Conservation (phyloP, 2,113 vertebrate species). For the Corythoichthys intestinalis region DNA sequence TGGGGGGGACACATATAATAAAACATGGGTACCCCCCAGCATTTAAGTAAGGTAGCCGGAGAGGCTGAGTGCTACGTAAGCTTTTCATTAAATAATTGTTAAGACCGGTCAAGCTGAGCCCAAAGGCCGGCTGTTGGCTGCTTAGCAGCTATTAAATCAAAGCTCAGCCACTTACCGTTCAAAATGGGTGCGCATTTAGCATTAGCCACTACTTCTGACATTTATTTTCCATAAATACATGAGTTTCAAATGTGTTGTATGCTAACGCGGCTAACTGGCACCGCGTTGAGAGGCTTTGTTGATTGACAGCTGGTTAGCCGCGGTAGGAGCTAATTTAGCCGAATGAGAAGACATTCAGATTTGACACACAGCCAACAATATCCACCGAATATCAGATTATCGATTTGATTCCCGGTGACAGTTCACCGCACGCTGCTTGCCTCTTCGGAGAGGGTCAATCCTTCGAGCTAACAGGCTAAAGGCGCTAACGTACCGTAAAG, state of each 20-base stretch:
- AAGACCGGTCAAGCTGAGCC: slow-evolving; percentile 59
- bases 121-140: slow-evolving; percentile 36
- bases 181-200: not conserved
- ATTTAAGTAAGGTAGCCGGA: not conserved
- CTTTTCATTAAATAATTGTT: slow-evolving; percentile 17
- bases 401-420: rapidly evolving
- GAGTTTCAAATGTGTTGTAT: not conserved
- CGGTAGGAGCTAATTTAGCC: slow-evolving; percentile 25
- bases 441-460: slow-evolving; percentile 36
- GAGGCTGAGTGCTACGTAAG: not conserved
- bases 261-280: not conserved
- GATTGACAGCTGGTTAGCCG: slow-evolving; percentile 59
- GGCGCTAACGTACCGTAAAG: slow-evolving; percentile 39
- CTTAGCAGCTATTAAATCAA: slow-evolving; percentile 33
- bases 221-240: not conserved
- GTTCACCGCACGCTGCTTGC: not conserved
- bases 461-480: slow-evolving; percentile 38
- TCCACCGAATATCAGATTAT: not conserved
- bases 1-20: not conserved
- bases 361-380: not conserved
- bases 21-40: not conserved
- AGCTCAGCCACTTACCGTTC: slow-evolving; percentile 10
- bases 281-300: slow-evolving; percentile 51
- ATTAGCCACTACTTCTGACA: not conserved
- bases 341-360: slow-evolving; percentile 6